phyloP scores from a whole-genome alignment of 2,797 vertebrate genomes.

The Intellagama lesueurii region DNA sequence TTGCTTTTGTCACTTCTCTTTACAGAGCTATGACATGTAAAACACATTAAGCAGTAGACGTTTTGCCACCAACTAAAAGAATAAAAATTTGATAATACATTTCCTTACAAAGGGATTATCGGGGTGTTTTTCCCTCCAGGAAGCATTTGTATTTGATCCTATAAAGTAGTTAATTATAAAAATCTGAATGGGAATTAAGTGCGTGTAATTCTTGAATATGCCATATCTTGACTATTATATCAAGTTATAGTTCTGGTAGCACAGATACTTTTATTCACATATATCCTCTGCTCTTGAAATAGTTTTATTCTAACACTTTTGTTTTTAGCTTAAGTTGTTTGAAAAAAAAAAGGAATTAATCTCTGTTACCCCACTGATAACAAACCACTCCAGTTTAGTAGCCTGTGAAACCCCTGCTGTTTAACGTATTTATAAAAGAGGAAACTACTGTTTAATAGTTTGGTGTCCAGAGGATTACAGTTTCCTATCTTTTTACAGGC shows the following conservation, averaged over 20 bases:
- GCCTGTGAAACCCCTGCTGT: conserved; percentile 28
- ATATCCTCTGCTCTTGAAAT: neutral
- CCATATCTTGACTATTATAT: neutral
- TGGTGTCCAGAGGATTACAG: conserved; percentile 47
- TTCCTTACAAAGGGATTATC: conserved; percentile 12
- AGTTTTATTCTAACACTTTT: conserved; percentile 11
- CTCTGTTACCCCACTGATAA: conserved; percentile 44
- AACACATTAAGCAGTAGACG: neutral
- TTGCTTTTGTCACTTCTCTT: neutral
- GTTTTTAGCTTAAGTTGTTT: conserved; percentile 26
- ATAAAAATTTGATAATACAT: conserved; percentile 14
- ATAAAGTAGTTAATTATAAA: neutral
- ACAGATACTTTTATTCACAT: conserved; percentile 14
- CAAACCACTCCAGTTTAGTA: conserved; percentile 20
- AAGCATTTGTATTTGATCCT: conserved; percentile 27
- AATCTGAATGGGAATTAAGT: conserved; percentile 27
- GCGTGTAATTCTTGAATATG: conserved; percentile 4
- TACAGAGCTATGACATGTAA: neutral
- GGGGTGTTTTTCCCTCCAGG: neutral
- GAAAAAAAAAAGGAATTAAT: conserved; percentile 38
- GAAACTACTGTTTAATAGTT: conserved; percentile 51
- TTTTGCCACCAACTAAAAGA: neutral
- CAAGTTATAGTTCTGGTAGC: neutral
- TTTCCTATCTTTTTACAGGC: conserved; percentile 56
- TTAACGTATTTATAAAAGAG: conserved; percentile 55